Evolutionary conservation across 2,797 vertebrate species (phyloP).

Genomic region (Ctenosaura bakeri): DNA sequence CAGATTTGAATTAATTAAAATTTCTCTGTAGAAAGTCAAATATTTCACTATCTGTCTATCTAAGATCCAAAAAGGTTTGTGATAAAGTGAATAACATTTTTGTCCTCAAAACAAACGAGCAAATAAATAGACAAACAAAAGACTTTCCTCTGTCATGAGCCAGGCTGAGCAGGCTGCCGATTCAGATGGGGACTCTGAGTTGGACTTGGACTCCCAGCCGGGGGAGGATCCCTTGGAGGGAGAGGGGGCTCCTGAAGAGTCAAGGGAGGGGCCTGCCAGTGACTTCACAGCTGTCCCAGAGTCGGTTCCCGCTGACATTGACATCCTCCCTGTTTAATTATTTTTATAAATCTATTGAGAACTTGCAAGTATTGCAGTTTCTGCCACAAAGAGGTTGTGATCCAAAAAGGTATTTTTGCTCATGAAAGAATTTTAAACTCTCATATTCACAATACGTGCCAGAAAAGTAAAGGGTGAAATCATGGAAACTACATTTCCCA

Average conservation of each 20-base stretch:
- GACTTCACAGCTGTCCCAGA: no score
- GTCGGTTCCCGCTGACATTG: no score
- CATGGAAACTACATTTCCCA: not conserved
- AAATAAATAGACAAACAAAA: not conserved
- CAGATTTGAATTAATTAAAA: constrained; percentile 22
- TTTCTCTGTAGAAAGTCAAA: not conserved
- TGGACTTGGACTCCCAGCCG: no score
- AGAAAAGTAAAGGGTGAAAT: not conserved
- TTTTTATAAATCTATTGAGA: not conserved
- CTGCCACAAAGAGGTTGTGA: not conserved
- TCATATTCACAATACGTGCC: not conserved
- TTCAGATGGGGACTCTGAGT: no score
- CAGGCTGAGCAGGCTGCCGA: no score
- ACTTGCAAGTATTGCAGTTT: not conserved
- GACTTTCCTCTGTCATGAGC: not conserved
- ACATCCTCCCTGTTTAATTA: not conserved
- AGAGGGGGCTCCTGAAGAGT: no score
- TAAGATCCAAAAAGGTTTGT: constrained; percentile 5
- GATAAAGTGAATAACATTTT: not conserved
- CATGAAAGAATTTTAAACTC: not conserved
- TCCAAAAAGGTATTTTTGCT: not conserved
- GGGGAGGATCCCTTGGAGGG: no score
- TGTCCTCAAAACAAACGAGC: not conserved
- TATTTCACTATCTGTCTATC: not conserved
- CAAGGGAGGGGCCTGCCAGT: no score